These are phyloP conservation scores for Vidua chalybeata DNA, from an alignment of 2,113 vertebrate genomes.

Conservation along the genomic window DNA sequence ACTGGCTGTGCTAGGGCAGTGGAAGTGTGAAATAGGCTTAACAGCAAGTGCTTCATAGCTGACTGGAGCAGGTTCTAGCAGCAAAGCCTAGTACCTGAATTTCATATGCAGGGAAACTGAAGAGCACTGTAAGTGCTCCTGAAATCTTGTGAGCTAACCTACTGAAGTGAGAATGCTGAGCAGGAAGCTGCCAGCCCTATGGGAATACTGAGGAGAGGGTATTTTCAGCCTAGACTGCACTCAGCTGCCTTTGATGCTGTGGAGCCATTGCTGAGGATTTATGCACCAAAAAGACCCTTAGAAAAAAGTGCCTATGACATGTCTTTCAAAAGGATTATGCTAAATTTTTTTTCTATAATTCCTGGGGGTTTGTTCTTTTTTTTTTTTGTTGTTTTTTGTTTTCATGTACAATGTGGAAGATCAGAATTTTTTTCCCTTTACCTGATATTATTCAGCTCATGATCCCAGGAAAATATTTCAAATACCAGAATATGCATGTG, in stretches of 20 bases:
- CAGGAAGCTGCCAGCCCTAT: not conserved
- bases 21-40: not conserved
- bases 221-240: not conserved
- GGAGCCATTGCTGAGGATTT: not conserved
- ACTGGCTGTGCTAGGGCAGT: not conserved
- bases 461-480: not conserved
- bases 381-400: not conserved
- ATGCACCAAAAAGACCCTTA: not conserved
- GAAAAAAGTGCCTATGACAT: not conserved
- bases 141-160: not conserved
- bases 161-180: not conserved
- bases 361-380: not conserved
- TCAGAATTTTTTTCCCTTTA: not conserved
- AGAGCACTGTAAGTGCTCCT: not conserved
- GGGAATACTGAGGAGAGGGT: not conserved
- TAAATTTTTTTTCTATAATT: not conserved
- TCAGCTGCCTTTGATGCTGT: not conserved
- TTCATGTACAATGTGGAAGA: not conserved
- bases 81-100: not conserved
- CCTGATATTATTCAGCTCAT: not conserved
- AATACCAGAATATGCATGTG: not conserved
- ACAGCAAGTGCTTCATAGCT: not conserved
- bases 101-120: rapidly evolving
- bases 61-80: not conserved
- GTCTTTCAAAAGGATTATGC: not conserved